Evolutionary conservation across 2,113 vertebrate species (phyloP).

Genomic region (Gymnorhina tibicen): DNA sequence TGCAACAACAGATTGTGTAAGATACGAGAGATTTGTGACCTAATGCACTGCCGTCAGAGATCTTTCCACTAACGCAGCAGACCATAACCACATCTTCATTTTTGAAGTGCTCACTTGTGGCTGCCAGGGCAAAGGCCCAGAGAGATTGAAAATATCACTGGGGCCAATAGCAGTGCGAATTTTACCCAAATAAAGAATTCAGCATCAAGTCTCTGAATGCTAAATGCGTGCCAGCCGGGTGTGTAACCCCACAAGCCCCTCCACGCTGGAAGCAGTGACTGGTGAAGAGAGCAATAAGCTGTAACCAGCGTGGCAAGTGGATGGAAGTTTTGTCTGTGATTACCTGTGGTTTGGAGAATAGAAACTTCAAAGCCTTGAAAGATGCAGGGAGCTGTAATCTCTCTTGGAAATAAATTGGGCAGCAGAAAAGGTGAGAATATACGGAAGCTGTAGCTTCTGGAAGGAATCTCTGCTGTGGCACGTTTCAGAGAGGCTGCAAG

Average conservation of each 20-base stretch:
- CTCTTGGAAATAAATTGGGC: constrained; percentile 23
- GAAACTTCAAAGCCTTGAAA: constrained; percentile 33
- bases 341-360: constrained; percentile 14
- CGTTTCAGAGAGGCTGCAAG: neutral
- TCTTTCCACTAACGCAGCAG: neutral
- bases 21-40: neutral
- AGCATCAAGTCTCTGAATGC: neutral
- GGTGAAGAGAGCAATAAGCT: neutral
- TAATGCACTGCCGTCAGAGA: neutral
- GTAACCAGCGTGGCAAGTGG: neutral
- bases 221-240: neutral
- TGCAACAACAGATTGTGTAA: neutral
- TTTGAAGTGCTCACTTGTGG: neutral
- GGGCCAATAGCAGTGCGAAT: neutral
- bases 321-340: constrained; percentile 8
- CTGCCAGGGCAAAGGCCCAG: neutral
- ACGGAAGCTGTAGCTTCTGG: neutral
- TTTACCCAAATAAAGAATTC: neutral
- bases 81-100: neutral
- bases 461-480: neutral
- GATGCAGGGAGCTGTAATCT: constrained; percentile 15
- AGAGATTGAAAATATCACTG: neutral
- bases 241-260: neutral
- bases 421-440: neutral
- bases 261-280: fast-evolving